These are phyloP conservation scores for Euspilapteryx auroguttella DNA, from an alignment of 2,888 invertebrate species.

Conservation along the genomic window DNA sequence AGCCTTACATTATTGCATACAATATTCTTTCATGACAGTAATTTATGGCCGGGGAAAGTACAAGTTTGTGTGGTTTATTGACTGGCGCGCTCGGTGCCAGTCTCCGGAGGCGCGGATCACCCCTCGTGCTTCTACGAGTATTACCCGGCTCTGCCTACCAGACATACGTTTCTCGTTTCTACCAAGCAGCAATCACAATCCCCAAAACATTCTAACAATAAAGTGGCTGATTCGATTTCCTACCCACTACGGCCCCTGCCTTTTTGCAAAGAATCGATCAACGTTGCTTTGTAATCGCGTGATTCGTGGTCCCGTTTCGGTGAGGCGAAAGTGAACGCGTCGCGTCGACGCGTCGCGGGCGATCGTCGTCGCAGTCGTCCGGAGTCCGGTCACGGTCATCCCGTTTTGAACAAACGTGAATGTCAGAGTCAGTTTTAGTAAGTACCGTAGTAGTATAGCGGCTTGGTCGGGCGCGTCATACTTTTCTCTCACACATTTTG, in stretches of 20 bases:
- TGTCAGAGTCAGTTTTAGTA: too few relatives aligned
- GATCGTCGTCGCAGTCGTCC: too few relatives aligned
- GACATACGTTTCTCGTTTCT: not conserved
- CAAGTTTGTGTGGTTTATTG: slow-evolving; percentile 16
- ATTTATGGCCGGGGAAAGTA: too few relatives aligned
- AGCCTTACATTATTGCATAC: too few relatives aligned
- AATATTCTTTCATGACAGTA: too few relatives aligned
- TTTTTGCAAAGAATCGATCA: slow-evolving; percentile 13
- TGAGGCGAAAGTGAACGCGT: slow-evolving; percentile 35
- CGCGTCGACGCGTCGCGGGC: too few relatives aligned
- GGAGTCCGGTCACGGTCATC: slow-evolving; percentile 29
- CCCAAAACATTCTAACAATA: not conserved
- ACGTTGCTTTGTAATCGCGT: slow-evolving; percentile 17
- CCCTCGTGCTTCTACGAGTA: too few relatives aligned
- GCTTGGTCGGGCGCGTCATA: slow-evolving; percentile 21
- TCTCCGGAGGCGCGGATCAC: too few relatives aligned
- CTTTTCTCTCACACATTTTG: slow-evolving; percentile 15
- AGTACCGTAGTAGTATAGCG: slow-evolving; percentile 19
- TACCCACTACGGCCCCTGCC: slow-evolving; percentile 1
- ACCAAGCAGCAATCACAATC: not conserved
- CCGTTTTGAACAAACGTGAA: not conserved
- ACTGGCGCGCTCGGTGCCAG: slow-evolving; percentile 38
- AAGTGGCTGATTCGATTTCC: not conserved
- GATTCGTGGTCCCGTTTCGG: slow-evolving; percentile 23
- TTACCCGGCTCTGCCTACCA: too few relatives aligned